Evolutionary conservation across 1,140 invertebrate species (phyloP).

Genomic region (Tetragonula clypearis): DNA sequence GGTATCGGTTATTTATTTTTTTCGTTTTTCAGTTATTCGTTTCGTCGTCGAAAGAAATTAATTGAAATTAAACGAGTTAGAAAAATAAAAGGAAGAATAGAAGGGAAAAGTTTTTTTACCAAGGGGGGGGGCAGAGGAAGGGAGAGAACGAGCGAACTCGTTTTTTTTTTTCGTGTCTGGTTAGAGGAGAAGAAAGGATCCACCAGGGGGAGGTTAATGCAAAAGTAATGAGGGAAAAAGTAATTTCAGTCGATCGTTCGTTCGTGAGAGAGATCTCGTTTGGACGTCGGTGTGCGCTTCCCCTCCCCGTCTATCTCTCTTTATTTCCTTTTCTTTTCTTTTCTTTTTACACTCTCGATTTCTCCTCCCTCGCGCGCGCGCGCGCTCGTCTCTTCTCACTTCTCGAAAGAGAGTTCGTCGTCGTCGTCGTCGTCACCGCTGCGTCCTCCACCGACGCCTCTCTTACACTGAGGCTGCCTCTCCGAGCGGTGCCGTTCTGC

Average conservation of each 20-base stretch:
- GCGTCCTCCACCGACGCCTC: constrained; percentile 77
- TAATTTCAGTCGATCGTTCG: constrained; percentile 72
- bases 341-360: constrained; percentile 5
- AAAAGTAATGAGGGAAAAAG: constrained; percentile 28
- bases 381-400: constrained; percentile 56
- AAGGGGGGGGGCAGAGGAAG: background rate
- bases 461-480: constrained; percentile 73
- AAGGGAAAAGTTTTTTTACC: background rate
- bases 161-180: background rate
- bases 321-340: background rate
- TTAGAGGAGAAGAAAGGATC: background rate
- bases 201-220: background rate
- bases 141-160: constrained; percentile 11
- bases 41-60: constrained; percentile 59
- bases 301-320: constrained; percentile 8
- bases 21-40: constrained; percentile 66
- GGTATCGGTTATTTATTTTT: constrained; percentile 57
- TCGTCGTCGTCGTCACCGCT: constrained; percentile 63
- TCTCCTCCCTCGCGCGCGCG: constrained; percentile 50
- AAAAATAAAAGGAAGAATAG: constrained; percentile 17
- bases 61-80: background rate
- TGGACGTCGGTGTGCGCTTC: constrained; percentile 68
- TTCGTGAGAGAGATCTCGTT: constrained; percentile 64
- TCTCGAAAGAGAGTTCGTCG: constrained; percentile 52
- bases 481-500: constrained; percentile 58